Base-by-base conservation (phyloP, 2,888 invertebrate species). In the Caenorhabditis sp. region DNA sequence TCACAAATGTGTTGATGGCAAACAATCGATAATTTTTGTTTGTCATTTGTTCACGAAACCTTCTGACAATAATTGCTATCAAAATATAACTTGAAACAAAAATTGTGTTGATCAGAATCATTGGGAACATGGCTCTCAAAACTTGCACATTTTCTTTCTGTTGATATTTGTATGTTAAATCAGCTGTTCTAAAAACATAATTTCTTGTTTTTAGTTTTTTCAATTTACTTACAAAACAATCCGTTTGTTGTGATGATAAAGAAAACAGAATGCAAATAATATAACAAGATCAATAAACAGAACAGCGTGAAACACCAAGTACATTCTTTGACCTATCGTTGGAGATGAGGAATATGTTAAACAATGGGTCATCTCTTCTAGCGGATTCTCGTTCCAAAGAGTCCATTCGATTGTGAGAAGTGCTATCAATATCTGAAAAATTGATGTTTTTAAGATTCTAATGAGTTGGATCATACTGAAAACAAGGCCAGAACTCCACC, bases 141-240 rank as follows among this genome's bases (percentile, higher is more conserved):
- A 73, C 73, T 21, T 62, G 61, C 50, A 73, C 24, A 27, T 73
- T 73, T 43, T 73, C 73, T 50, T 73, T 37, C 50, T 73, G 65
- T 23, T 73, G 73, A 21, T 69, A 73, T 37, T 73, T 73, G 54
- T 64, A 63, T 37, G 58, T 61, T 1, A 72, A 19, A 0, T 57
- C 67, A 6, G 67, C 60, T 0, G 72, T 37, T 54, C 72, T 72
- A 51, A 51, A 63, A 62, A 53, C 12, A 26, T 8, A 27, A 53
- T 21, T 53, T 53, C n/a, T 8, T 36, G 24, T 14, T 36, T 43
- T 23, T 23, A 62, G 43, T 17, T 14, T 12, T 6, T 10, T 31
- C 14, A 43, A 2, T 43, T 17, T 17, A 63, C 71, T 62, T n/a
- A 72, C 72, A 72, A 50, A 14, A 62, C 26, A 54, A 65, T 72